Percentiles rank a stretch among this genome's conserved stretches.
phyloP scores from a whole-genome alignment of 1,140 invertebrate species.

The Cyrtorhinus lividipennis region DNA sequence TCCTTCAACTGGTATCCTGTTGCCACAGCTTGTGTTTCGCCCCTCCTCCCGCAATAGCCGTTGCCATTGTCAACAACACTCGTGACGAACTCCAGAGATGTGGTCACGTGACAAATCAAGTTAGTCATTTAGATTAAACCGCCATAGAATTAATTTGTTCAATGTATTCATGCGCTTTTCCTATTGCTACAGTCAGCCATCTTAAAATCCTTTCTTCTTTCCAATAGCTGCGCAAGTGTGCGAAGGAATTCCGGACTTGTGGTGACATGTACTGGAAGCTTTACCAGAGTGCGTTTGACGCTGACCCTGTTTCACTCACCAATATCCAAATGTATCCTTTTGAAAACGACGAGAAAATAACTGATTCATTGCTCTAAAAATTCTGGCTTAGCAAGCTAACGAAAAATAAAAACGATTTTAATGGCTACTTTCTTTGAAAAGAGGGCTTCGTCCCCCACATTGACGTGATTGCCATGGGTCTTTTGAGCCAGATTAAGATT shows the following conservation, averaged over 20 bases:
- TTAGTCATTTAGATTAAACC: too few species aligned
- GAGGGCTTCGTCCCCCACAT: not conserved
- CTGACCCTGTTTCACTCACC: constrained; percentile 66
- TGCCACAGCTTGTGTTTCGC: constrained; percentile 74
- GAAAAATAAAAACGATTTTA: not conserved
- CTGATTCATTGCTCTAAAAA: too few species aligned
- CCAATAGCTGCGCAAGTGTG: constrained; percentile 58
- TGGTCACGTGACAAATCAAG: constrained; percentile 65
- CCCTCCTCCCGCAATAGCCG: constrained; percentile 81
- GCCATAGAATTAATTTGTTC: too few species aligned
- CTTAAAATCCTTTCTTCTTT: too few species aligned
- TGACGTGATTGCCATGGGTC: not conserved
- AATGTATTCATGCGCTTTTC: too few species aligned
- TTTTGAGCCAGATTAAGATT: not conserved
- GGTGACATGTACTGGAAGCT: constrained; percentile 65
- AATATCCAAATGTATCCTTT: constrained; percentile 57
- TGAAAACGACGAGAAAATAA: too few species aligned
- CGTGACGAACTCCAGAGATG: constrained; percentile 69
- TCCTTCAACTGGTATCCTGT: constrained; percentile 57
- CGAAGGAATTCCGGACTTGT: constrained; percentile 55
- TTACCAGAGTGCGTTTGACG: constrained; percentile 86
- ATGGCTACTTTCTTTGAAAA: not conserved
- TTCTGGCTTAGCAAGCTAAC: too few species aligned
- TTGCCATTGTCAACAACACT: constrained; percentile 57
- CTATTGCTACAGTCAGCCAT: too few species aligned